Evolutionary conservation across 2,113 vertebrate genomes (phyloP).

Genomic region (Mirounga angustirostris): DNA sequence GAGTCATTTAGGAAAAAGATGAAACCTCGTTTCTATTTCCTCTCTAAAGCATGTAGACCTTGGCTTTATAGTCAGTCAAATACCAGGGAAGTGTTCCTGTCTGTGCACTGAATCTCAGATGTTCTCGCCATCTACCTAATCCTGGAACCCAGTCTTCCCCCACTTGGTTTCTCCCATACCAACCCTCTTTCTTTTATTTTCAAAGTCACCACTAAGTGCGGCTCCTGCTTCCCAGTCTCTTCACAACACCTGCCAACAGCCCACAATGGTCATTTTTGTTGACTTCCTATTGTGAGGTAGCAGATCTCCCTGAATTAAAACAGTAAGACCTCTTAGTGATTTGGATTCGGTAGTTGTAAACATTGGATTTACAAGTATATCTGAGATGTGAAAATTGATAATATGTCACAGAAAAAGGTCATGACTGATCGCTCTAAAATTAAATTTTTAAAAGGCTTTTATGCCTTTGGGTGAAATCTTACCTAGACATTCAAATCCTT

Average conservation of each 20-base stretch:
- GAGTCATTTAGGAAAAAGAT: neutral
- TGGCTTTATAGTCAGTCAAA: neutral
- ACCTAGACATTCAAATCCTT: neutral
- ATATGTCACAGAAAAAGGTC: neutral
- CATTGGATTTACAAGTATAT: neutral
- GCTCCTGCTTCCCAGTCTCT: neutral
- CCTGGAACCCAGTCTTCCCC: neutral
- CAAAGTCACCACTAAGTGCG: neutral
- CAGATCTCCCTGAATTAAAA: neutral
- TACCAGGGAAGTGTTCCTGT: neutral
- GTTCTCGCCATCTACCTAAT: neutral
- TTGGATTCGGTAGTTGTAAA: neutral
- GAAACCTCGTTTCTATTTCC: neutral
- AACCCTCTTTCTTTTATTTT: neutral
- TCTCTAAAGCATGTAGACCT: fast-evolving
- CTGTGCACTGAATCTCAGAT: neutral
- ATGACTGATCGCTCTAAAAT: neutral
- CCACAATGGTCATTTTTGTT: neutral
- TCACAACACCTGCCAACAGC: fast-evolving
- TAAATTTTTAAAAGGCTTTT: neutral
- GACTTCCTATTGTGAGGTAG: neutral
- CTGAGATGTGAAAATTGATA: neutral
- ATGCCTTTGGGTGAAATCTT: neutral
- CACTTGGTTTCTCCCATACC: neutral
- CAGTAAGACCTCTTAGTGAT: neutral